phyloP scores from a whole-genome alignment of 2,113 vertebrate genomes.

The Irena cyanogastra region DNA sequence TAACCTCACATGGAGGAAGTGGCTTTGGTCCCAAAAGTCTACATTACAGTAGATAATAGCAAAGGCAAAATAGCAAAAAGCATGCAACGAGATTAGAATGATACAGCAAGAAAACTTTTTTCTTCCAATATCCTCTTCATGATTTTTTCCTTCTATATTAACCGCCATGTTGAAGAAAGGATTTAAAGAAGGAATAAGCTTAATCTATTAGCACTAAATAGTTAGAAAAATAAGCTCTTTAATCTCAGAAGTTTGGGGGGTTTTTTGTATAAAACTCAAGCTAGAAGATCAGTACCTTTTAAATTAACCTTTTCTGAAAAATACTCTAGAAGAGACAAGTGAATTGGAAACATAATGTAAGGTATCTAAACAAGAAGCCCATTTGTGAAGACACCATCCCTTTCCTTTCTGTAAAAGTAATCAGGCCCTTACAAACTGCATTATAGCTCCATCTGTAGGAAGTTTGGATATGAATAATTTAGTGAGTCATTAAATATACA shows the following conservation, averaged over 20 bases:
- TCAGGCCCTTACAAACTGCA: background rate
- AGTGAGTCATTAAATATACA: background rate
- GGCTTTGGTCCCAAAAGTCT: background rate
- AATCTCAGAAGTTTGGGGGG: background rate
- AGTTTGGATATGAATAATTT: background rate
- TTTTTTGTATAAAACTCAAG: background rate
- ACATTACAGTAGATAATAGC: background rate
- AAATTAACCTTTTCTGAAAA: background rate
- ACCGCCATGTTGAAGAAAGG: background rate
- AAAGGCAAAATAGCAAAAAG: background rate
- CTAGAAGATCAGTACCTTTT: background rate
- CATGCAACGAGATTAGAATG: background rate
- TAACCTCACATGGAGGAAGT: background rate
- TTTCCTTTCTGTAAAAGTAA: background rate
- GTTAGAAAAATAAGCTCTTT: background rate
- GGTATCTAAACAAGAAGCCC: background rate
- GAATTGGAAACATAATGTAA: background rate
- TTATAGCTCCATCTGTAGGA: constrained; percentile 63
- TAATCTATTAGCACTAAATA: background rate
- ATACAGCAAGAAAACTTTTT: background rate
- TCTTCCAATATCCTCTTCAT: background rate
- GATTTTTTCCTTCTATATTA: background rate
- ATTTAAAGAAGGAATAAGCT: background rate
- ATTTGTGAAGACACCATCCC: background rate
- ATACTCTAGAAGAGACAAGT: background rate